Percentiles rank a stretch among this genome's conserved stretches.
These are phyloP conservation scores for Pteronotus mesoamericanus DNA, from an alignment of 2,797 vertebrate genomes.

Conservation along the genomic window DNA sequence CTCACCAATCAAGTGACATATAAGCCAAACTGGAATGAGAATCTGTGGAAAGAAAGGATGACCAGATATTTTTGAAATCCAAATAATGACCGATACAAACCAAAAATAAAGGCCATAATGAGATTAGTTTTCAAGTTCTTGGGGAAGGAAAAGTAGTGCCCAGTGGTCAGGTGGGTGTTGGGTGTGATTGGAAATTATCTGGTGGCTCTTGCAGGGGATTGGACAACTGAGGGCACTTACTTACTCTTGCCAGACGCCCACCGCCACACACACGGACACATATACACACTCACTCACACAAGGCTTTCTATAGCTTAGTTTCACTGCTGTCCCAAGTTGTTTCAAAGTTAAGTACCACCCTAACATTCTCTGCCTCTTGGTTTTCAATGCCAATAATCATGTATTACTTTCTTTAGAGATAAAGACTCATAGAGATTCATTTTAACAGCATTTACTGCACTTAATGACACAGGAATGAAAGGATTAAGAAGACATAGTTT, in stretches of 20 bases:
- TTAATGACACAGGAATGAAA: background rate
- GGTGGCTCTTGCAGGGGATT: background rate
- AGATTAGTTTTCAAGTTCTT: background rate
- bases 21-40: background rate
- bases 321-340: background rate
- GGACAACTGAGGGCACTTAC: background rate
- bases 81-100: background rate
- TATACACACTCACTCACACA: background rate
- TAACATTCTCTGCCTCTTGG: background rate
- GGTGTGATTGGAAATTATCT: background rate
- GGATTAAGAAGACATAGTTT: background rate
- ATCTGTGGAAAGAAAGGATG: background rate
- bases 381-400: background rate
- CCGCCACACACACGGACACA: background rate
- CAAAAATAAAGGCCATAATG: background rate
- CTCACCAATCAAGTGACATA: background rate
- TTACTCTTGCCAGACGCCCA: too few relatives aligned
- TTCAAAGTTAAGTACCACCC: background rate
- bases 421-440: background rate
- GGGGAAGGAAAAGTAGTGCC: background rate
- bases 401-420: background rate
- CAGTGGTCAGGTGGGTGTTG: rapidly evolving
- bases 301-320: background rate
- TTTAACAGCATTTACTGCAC: background rate
- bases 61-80: background rate